Evolutionary conservation across 2,113 vertebrate genomes (phyloP).

Genomic region (Pterocles orientalis): DNA sequence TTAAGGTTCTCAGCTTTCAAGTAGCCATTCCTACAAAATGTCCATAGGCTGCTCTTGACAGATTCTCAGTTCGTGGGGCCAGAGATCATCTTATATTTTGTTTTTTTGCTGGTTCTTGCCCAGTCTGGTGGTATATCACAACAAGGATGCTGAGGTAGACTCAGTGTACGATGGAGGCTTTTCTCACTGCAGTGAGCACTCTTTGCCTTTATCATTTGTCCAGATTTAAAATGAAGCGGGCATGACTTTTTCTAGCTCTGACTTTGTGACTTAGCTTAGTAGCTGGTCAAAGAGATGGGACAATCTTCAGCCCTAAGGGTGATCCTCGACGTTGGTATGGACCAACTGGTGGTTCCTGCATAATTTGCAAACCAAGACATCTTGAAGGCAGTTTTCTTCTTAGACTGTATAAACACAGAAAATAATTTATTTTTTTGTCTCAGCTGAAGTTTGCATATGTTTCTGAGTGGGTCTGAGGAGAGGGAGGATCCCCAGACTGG

Average conservation of each 20-base stretch:
- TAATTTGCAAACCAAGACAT: not conserved
- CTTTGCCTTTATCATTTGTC: not conserved
- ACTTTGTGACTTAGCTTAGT: too few species aligned
- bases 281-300: not conserved
- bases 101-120: not conserved
- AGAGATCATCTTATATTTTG: not conserved
- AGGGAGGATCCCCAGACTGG: not conserved
- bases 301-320: not conserved
- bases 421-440: not conserved
- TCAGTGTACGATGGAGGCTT: too few species aligned
- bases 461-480: not conserved
- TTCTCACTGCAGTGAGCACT: not conserved
- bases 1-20: not conserved
- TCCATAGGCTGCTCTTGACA: not conserved
- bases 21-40: not conserved
- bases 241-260: not conserved
- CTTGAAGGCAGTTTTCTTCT: not conserved
- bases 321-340: not conserved
- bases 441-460: not conserved
- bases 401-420: not conserved
- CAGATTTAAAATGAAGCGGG: not conserved
- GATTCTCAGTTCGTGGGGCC: not conserved
- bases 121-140: not conserved
- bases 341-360: not conserved
- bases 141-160: not conserved